These are phyloP conservation scores for Cyprinodon diabolis DNA, from an alignment of 2,797 vertebrate species.

Conservation along the genomic window DNA sequence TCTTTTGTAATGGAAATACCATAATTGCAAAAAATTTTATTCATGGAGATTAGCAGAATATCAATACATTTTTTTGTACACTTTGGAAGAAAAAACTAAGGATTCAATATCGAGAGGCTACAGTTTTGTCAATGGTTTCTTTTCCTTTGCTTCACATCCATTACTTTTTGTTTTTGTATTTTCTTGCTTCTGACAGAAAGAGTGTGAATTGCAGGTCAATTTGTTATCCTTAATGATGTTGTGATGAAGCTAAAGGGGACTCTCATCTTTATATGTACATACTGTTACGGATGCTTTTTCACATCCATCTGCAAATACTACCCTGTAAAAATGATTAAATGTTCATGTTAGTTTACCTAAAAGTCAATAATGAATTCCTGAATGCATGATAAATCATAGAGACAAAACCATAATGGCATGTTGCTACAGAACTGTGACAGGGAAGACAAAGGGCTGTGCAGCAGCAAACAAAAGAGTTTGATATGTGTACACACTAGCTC, in stretches of 20 bases:
- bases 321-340: constrained; percentile 32
- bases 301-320: constrained; percentile 27
- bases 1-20: no score
- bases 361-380: constrained; percentile 32
- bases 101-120: background rate
- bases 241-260: constrained; percentile 75
- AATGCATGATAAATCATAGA: constrained; percentile 1
- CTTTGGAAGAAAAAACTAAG: no score
- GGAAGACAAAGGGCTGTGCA: constrained; percentile 7
- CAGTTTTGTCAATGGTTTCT: background rate
- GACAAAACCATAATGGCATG: background rate
- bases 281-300: background rate
- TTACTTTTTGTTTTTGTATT: constrained; percentile 64
- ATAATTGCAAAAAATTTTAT: no score
- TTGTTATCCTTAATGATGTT: constrained; percentile 74
- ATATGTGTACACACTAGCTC: constrained; percentile 25
- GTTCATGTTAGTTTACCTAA: constrained; percentile 2
- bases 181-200: constrained; percentile 49
- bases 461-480: constrained; percentile 43
- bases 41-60: no score
- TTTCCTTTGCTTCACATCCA: constrained; percentile 36
- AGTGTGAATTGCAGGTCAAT: constrained; percentile 76
- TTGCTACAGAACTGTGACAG: constrained; percentile 4
- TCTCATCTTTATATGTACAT: constrained; percentile 37
- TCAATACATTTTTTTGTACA: no score